Conservation (phyloP, 2,113 vertebrate species). For the Thamnaconus septentrionalis region DNA sequence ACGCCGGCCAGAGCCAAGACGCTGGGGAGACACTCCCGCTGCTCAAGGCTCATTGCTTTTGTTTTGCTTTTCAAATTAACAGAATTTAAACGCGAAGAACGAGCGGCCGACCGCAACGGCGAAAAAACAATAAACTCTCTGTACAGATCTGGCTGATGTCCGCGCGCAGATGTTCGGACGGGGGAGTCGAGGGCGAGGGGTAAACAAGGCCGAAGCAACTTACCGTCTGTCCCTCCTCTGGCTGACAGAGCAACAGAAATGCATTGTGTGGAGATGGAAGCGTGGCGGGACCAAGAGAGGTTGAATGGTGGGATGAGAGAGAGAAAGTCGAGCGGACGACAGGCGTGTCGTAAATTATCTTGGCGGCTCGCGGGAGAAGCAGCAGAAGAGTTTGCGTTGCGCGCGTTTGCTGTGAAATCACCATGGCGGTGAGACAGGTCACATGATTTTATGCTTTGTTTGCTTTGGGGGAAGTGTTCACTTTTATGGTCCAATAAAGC, state of each 20-base stretch:
- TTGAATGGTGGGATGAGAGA: slow-evolving; percentile 33
- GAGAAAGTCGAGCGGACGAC: slow-evolving; percentile 29
- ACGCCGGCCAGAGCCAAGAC: background rate
- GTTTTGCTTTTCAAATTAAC: no score
- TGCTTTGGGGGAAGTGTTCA: no score
- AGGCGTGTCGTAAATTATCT: slow-evolving; percentile 6
- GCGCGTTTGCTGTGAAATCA: no score
- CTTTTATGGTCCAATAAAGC: no score
- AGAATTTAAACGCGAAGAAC: no score
- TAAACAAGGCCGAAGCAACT: slow-evolving; percentile 56
- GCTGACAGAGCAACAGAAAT: slow-evolving; percentile 52
- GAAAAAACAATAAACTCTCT: slow-evolving; percentile 11
- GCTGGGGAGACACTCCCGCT: background rate
- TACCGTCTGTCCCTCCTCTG: slow-evolving; percentile 52
- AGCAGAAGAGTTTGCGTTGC: no score
- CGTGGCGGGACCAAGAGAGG: slow-evolving; percentile 22
- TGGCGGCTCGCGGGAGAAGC: background rate
- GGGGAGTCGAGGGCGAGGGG: slow-evolving; percentile 7
- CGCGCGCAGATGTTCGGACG: background rate
- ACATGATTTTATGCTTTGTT: no score
- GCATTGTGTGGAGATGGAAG: slow-evolving; percentile 44
- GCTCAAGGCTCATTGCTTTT: background rate
- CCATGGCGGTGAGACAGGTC: no score
- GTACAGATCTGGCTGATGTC: slow-evolving; percentile 6
- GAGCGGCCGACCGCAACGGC: background rate